phyloP scores from a whole-genome alignment of 2,113 vertebrate genomes.

The Tenrec ecaudatus region DNA sequence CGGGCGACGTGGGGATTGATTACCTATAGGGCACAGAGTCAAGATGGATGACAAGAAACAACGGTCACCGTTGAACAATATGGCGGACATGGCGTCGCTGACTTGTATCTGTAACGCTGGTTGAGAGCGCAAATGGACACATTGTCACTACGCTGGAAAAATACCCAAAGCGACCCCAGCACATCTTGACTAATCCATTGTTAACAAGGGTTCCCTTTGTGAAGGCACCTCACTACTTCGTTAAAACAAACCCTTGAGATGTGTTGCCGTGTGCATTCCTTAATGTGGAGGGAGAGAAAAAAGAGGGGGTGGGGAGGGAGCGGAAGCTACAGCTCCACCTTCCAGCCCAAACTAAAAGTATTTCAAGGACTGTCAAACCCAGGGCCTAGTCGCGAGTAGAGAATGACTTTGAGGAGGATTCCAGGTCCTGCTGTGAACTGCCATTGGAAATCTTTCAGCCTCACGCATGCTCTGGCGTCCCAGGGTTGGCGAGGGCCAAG shows the following conservation, averaged over 20 bases:
- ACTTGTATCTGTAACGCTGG: background rate
- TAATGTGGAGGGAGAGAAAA: too few relatives aligned
- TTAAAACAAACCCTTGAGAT: background rate
- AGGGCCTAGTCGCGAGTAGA: background rate
- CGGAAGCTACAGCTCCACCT: background rate
- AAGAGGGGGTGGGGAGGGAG: too few relatives aligned
- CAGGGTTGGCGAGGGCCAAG: background rate
- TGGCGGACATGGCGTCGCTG: background rate
- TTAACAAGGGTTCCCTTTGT: background rate
- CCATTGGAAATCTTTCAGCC: background rate
- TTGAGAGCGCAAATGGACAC: background rate
- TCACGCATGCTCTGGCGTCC: fast-evolving
- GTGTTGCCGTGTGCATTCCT: too few relatives aligned
- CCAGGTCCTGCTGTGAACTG: background rate
- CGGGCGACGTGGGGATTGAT: background rate
- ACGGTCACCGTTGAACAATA: too few relatives aligned
- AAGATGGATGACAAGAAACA: background rate
- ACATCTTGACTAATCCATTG: background rate
- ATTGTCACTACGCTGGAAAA: background rate
- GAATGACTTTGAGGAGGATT: background rate
- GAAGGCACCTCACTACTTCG: background rate
- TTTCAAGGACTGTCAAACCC: background rate
- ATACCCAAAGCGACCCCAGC: background rate
- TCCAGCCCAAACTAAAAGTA: background rate
- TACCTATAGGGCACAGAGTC: background rate